Evolutionary conservation across 2,113 vertebrate species (phyloP), one percentile per base, ranked within the genome.

Genomic region (Xenopus borealis): DNA sequence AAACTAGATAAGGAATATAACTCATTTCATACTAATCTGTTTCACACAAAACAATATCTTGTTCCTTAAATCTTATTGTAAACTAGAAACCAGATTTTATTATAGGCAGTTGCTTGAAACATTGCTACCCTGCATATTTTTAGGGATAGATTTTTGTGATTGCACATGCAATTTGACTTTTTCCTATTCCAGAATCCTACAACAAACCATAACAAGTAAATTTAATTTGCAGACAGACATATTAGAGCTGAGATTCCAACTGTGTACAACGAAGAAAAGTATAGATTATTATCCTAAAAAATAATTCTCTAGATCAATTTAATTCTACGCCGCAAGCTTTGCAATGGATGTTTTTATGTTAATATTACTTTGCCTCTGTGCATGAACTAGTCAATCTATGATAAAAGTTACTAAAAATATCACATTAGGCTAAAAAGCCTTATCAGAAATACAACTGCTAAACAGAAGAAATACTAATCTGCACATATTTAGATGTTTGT

Each of bases 271-370:
- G 55, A 58, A 7, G 55, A 58, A 58, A 58, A 58, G 17, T 58
- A 58, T 58, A 58, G 55, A 58, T 17, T 58, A 66, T 73, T 73
- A 73, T 73, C 72, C 58, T 73, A 66, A 65, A 73, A 40, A 73
- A 73, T 73, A 73, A 73, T 73, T 66, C 10, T 66, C 62, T 46
- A 66, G 30, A 73, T 73, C 72, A 73, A 66, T 73, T 73, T 59
- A 73, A 52, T 73, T 50, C 62, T 13, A n/a, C n/a, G 40, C 72
- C 16, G 63, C 63, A 46, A 66, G 72, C 62, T 66, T 66, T 52
- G 44, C 33, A 73, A 73, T 66, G 44, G 65, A 73, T 66, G 52
- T 62, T 73, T 73, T 66, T 66, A 66, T 73, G 55, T 73, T 66
- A 58, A 46, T 20, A 73, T 59, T 73, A 53, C 46, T 66, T 66